phyloP scores from a whole-genome alignment of 2,113 vertebrate genomes.

The Mandrillus leucophaeus region DNA sequence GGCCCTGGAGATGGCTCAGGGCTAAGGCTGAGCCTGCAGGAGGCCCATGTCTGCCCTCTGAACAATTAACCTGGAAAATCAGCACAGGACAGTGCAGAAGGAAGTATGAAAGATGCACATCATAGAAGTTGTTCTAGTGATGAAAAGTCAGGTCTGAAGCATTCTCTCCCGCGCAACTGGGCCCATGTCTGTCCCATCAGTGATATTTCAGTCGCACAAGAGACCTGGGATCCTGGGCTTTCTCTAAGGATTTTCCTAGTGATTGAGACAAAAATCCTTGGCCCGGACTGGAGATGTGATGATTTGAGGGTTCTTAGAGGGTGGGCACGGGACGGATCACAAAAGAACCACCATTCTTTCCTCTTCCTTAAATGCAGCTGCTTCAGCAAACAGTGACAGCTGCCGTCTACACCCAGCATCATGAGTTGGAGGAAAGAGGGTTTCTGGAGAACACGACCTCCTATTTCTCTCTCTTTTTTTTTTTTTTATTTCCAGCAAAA shows the following conservation, averaged over 20 bases:
- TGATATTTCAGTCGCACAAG: accelerated
- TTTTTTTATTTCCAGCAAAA: not conserved
- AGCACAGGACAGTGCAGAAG: no score
- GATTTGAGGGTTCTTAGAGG: not conserved
- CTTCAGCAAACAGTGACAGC: no score
- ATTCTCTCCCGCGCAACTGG: accelerated
- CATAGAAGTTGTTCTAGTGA: not conserved
- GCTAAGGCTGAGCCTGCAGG: no score
- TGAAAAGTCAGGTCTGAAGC: not conserved
- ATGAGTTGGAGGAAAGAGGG: accelerated
- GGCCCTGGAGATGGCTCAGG: accelerated
- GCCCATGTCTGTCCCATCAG: accelerated
- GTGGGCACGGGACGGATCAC: accelerated
- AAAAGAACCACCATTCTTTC: not conserved
- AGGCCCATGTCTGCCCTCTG: not conserved
- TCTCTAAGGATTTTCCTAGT: not conserved
- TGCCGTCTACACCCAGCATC: not conserved
- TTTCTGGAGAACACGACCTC: not conserved
- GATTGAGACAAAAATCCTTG: not conserved
- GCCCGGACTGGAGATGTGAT: not conserved
- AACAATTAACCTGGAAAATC: accelerated
- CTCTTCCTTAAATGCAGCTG: not conserved
- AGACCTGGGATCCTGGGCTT: no score
- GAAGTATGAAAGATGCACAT: accelerated
- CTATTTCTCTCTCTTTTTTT: not conserved